phyloP scores from a whole-genome alignment of 2,888 invertebrate species.

The Phrixothrix hirtus region DNA sequence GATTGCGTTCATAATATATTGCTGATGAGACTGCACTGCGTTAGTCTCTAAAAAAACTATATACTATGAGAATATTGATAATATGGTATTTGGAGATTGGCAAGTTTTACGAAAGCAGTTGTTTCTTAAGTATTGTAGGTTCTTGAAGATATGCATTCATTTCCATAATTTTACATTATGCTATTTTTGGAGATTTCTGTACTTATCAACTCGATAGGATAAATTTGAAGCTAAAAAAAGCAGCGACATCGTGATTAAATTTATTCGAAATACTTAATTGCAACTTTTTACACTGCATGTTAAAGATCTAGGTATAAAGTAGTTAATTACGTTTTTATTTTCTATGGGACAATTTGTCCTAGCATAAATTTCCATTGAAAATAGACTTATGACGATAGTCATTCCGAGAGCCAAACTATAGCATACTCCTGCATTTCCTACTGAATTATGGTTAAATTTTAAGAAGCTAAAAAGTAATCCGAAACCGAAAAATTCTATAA shows the following conservation, averaged over 20 bases:
- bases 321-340: slow-evolving; percentile 54
- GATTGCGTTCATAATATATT: too few relatives aligned
- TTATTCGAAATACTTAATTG: background rate
- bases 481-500: slow-evolving; percentile 74
- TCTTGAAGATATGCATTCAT: too few relatives aligned
- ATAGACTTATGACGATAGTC: slow-evolving; percentile 74
- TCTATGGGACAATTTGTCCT: slow-evolving; percentile 70
- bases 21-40: too few relatives aligned
- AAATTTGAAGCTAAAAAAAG: too few relatives aligned
- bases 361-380: slow-evolving; percentile 86
- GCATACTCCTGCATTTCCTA: slow-evolving; percentile 83
- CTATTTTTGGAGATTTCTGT: background rate
- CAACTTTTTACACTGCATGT: slow-evolving; percentile 34
- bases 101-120: too few relatives aligned
- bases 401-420: slow-evolving; percentile 76
- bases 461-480: slow-evolving; percentile 66
- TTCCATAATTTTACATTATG: too few relatives aligned
- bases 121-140: too few relatives aligned
- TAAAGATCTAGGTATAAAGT: slow-evolving; percentile 61
- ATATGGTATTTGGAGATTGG: too few relatives aligned
- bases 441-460: slow-evolving; percentile 50
- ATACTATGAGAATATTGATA: too few relatives aligned
- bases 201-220: background rate
- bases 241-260: too few relatives aligned
- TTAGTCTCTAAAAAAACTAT: too few relatives aligned